Evolutionary conservation across 2,888 invertebrate species (phyloP).

Genomic region (Habroteleia sp.): DNA sequence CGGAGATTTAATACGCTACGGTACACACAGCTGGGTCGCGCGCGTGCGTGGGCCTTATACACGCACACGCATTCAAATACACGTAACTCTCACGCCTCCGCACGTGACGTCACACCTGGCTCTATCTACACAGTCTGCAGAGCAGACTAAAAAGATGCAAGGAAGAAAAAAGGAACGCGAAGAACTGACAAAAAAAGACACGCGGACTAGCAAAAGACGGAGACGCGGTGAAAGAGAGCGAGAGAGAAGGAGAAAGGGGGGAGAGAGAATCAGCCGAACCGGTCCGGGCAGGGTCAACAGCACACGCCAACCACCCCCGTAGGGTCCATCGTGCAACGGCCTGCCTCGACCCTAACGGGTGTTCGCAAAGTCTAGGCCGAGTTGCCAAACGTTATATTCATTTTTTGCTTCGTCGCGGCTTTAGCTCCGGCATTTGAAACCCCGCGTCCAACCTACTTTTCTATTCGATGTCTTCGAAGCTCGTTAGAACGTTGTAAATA

Average conservation of each 20-base stretch:
- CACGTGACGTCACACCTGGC: constrained; percentile 71
- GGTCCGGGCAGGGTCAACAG: constrained; percentile 75
- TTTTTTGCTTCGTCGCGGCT: too few species aligned
- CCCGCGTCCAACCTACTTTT: too few species aligned
- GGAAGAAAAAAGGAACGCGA: constrained; percentile 37
- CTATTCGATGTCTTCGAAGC: too few species aligned
- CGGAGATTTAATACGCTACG: constrained; percentile 70
- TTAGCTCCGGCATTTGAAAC: too few species aligned
- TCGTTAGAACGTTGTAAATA: too few species aligned
- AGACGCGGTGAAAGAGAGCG: constrained; percentile 63
- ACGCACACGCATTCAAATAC: constrained; percentile 28
- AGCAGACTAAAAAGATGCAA: constrained; percentile 46
- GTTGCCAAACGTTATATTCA: neutral
- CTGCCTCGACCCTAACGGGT: constrained; percentile 67
- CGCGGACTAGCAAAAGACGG: constrained; percentile 23
- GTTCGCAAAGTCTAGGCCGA: constrained; percentile 60
- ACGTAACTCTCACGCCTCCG: constrained; percentile 69
- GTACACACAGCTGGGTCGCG: constrained; percentile 49
- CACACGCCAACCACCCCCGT: constrained; percentile 68
- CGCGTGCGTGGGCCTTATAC: constrained; percentile 67
- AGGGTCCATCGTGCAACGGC: constrained; percentile 60
- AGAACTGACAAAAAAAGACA: constrained; percentile 26
- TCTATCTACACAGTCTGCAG: constrained; percentile 57
- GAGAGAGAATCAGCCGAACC: constrained; percentile 74
- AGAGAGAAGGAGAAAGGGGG: constrained; percentile 18